Conservation (phyloP, 2,797 vertebrate genomes). For the Myotis findleyi region DNA sequence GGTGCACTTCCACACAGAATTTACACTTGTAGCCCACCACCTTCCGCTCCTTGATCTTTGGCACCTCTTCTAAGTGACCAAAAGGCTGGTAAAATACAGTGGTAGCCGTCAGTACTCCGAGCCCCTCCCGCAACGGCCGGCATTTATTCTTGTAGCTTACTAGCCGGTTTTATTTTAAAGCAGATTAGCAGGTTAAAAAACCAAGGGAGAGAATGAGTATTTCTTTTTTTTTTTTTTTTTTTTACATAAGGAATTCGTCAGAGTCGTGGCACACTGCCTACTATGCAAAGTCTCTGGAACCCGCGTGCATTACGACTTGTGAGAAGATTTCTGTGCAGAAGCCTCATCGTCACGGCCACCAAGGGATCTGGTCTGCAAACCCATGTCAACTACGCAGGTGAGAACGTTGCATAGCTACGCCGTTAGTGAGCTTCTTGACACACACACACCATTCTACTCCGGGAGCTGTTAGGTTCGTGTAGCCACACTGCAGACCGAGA, state of each 20-base stretch:
- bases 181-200: constrained; percentile 75
- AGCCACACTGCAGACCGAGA: constrained; percentile 58
- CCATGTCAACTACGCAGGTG: constrained; percentile 64
- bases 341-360: constrained; percentile 65
- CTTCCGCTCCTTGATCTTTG: constrained; percentile 90
- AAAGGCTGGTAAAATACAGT: constrained; percentile 88
- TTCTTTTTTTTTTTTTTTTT: constrained; percentile 66
- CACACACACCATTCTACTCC: constrained; percentile 32
- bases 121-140: constrained; percentile 58
- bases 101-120: constrained; percentile 81
- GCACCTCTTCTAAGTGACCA: constrained; percentile 88
- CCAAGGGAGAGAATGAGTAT: constrained; percentile 57
- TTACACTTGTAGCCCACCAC: constrained; percentile 97
- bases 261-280: constrained; percentile 62
- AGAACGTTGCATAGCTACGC: constrained; percentile 56
- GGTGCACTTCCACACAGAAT: constrained; percentile 98
- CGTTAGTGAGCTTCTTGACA: constrained; percentile 74
- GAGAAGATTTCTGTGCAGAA: constrained; percentile 68
- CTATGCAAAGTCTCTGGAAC: constrained; percentile 70
- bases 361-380: constrained; percentile 66
- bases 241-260: constrained; percentile 54
- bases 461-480: constrained; percentile 65
- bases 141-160: constrained; percentile 71
- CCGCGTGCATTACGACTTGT: constrained; percentile 54
- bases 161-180: constrained; percentile 64